Evolutionary conservation across 2,888 invertebrate species (phyloP).

Genomic region (Epistrophe eligans): DNA sequence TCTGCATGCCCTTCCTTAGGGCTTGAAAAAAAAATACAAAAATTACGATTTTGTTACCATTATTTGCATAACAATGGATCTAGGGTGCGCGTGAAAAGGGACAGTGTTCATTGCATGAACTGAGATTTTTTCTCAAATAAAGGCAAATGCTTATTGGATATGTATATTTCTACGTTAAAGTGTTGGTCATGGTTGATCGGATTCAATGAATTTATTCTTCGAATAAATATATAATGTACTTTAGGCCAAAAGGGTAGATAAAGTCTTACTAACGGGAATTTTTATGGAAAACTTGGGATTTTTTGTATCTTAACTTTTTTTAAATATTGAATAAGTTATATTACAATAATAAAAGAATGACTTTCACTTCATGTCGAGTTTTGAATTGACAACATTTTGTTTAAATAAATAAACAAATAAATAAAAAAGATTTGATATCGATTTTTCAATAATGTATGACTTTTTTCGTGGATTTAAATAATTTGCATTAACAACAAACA

Average conservation of each 20-base stretch:
- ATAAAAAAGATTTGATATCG: too few relatives aligned
- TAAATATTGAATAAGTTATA: neutral
- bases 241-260: neutral
- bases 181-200: conserved; percentile 12
- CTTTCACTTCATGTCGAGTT: neutral
- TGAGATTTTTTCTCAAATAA: neutral
- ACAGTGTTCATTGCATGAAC: conserved; percentile 34
- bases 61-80: conserved; percentile 70
- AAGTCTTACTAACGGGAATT: neutral
- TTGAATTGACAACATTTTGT: neutral
- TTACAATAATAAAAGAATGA: neutral
- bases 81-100: conserved; percentile 63
- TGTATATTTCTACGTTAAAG: neutral
- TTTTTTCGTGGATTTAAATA: too few relatives aligned
- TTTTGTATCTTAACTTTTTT: neutral
- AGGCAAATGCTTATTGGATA: neutral
- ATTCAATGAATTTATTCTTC: conserved; percentile 3
- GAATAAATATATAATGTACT: conserved; percentile 4
- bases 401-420: too few relatives aligned
- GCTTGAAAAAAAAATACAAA: conserved; percentile 12
- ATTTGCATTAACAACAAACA: too few relatives aligned
- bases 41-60: conserved; percentile 38
- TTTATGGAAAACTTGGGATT: neutral
- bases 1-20: conserved; percentile 43
- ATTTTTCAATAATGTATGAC: too few relatives aligned